A percentile compares a stretch with the other conserved stretches of the same genome.
phyloP scores from a whole-genome alignment of 2,888 invertebrate species.

The Carterocephalus palaemon region DNA sequence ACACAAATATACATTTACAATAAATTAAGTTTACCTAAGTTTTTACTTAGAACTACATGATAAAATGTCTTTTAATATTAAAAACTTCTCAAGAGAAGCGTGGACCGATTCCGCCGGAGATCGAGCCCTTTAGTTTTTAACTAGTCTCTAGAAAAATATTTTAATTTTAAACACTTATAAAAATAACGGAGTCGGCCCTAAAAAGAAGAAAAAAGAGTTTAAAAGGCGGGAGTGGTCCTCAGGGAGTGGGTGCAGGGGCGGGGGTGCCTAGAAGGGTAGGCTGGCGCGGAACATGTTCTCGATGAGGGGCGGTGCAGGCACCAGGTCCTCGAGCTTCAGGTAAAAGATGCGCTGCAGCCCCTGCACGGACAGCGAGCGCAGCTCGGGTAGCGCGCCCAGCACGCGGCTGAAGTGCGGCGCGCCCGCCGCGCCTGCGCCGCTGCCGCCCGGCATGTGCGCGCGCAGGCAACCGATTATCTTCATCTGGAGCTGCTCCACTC shows the following conservation, averaged over 20 bases:
- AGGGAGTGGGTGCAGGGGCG: conserved; percentile 35
- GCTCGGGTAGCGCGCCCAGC: conserved; percentile 93
- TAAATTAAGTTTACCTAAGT: conserved; percentile 56
- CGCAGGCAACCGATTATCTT: conserved; percentile 96
- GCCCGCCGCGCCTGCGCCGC: conserved; percentile 91
- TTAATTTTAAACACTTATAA: conserved; percentile 70
- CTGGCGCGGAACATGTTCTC: conserved; percentile 97
- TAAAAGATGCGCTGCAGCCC: conserved; percentile 97
- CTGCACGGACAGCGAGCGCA: conserved; percentile 94
- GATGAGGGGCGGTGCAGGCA: conserved; percentile 94
- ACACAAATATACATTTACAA: conserved; percentile 67
- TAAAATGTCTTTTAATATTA: conserved; percentile 46
- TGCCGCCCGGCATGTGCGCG: conserved; percentile 96
- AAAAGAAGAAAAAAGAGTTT: conserved; percentile 55
- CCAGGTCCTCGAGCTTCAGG: conserved; percentile 93
- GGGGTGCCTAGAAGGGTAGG: conserved; percentile 88
- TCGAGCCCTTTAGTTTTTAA: conserved; percentile 67
- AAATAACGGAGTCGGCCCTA: conserved; percentile 74
- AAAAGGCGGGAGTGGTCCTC: conserved; percentile 73
- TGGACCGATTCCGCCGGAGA: conserved; percentile 74
- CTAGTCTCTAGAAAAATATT: conserved; percentile 73
- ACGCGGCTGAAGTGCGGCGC: conserved; percentile 96
- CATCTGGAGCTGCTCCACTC: conserved; percentile 97
- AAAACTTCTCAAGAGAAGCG: conserved; percentile 41
- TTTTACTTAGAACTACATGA: conserved; percentile 49